Evolutionary conservation across 2,888 invertebrate genomes (phyloP), one percentile per base, ranked within the genome.

Genomic region (Creontiades dilutus): DNA sequence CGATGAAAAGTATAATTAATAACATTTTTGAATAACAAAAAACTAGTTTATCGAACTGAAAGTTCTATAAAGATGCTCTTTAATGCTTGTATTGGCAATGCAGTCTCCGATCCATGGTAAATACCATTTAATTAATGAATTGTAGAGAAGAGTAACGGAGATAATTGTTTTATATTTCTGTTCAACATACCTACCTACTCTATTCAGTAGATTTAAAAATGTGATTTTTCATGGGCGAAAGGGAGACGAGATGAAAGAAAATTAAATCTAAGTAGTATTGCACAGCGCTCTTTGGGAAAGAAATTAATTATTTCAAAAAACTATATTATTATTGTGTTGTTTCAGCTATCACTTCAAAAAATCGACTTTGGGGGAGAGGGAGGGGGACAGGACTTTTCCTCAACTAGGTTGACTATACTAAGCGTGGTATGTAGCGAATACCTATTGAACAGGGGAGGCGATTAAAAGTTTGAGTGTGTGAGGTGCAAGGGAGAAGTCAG

Each of bases 271-370:
- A 28, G 82, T 52, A 85, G 48, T 86, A 86, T 86, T 86, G 86
- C 86, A 86, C 86, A 86, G 86, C 75, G 86, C 86, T 86, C 86
- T 86, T 86, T 75, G 86, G 75, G 48, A 28, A 14, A 55, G 28
- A 61, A n/a, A 78, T 37, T 37, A 78, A 78, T 78, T 19, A 47
- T 52, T 14, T 75, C 46, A n/a, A 46, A 78, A 37, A 37, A 37
- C 37, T 46, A 78, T 13, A 76, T 61, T n/a, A 52, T 61, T 61
- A 61, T 68, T 68, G 47, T 78, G 78, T 78, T 78, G 78, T 78
- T 78, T 28, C 78, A 78, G 46, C 78, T 46, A 78, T 47, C 47
- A 46, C 47, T 78, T 47, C 46, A 46, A 78, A 78, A 78, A 78
- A n/a, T 46, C 68, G 27, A 68, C 61, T 61, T 61, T n/a, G 19